Conservation (phyloP, 2,113 vertebrate genomes). For the Sinocyclocheilus maitianheensis region DNA sequence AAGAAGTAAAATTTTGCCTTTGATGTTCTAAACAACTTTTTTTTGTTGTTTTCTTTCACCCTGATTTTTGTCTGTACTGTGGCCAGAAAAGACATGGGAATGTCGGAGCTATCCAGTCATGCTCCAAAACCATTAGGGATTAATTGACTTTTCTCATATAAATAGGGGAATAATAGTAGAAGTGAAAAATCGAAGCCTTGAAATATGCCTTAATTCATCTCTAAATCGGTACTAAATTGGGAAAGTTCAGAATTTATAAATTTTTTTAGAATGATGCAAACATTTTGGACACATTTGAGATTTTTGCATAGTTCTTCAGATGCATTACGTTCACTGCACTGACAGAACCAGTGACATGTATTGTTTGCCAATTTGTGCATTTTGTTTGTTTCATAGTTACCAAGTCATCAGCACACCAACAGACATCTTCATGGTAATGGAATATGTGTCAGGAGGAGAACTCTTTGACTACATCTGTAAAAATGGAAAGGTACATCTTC, state of each 20-base stretch:
- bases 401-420: conserved; percentile 99
- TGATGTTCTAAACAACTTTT: background rate
- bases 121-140: background rate
- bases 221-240: background rate
- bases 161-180: background rate
- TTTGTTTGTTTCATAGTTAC: conserved; percentile 78
- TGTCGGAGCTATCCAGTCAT: background rate
- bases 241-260: background rate
- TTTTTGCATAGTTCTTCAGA: background rate
- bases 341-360: background rate
- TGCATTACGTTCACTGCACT: background rate
- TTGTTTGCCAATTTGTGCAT: background rate
- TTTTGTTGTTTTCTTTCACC: background rate
- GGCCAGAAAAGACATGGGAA: background rate
- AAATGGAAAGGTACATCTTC: conserved; percentile 89
- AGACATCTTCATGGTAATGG: conserved; percentile 99
- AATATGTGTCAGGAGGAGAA: conserved; percentile 97
- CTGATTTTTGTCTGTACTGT: background rate
- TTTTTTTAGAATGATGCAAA: background rate
- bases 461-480: conserved; percentile 99
- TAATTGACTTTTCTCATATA: background rate
- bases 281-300: background rate
- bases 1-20: background rate
- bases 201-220: background rate
- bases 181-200: background rate